Evolutionary conservation across 2,888 invertebrate genomes (phyloP), one percentile per base, ranked within the genome.

Genomic region (Ligdia adustata): DNA sequence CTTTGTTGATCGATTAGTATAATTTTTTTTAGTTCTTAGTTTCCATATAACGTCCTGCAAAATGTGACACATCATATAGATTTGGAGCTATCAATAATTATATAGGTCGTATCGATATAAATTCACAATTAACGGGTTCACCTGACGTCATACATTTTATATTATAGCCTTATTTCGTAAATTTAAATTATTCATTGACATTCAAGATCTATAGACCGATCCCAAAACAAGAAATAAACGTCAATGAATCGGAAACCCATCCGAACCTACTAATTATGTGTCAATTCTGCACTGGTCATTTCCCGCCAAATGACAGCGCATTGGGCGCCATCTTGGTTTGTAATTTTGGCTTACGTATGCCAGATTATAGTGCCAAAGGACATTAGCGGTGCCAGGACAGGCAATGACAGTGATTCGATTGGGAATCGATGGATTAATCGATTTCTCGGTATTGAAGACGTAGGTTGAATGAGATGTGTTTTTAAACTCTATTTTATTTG

Each of bases 291-390:
- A 58, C 53, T 68, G 66, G 76, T 77, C 75, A 69, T 71, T 66
- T 65, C 64, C 65, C 73, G 73, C 76, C 75, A 89, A 88, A 89
- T 88, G 86, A 89, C 84, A 87, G 73, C 78, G 74, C 51, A n/a
- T n/a, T 76, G 71, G 71, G 75, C 64, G 79, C 77, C 81, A 76
- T 82, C 72, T 79, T 75, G 73, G 60, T 55, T 65, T 60, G 67
- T 82, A 83, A 85, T 87, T 83, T 79, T 62, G 74, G 73, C 58
- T 60, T 79, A 78, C 73, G 76, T 75, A 71, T 61, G 75, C 70
- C 77, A 82, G 85, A 89, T 89, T 88, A 86, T 77, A 83, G 83
- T 75, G 80, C 75, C 57, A 72, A 64, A 61, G 54, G 63, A 66
- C 68, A 80, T 81, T 81, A 78, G 79, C 62, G 68, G 70, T 68